These are phyloP conservation scores for Pyrochroa serraticornis DNA, from an alignment of 2,888 invertebrate genomes.

Conservation along the genomic window DNA sequence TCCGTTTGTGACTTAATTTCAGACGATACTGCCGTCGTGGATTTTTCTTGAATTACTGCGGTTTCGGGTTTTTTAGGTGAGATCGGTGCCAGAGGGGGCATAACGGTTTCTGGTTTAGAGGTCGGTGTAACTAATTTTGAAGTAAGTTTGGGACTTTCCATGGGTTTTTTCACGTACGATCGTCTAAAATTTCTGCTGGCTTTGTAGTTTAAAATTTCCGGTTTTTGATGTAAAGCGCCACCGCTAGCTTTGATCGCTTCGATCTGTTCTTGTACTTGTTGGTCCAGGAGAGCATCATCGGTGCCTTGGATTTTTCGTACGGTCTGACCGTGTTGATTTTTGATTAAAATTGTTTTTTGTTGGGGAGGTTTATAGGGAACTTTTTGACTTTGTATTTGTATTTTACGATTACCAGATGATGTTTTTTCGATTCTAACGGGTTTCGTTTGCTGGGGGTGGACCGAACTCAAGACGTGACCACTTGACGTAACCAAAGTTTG, in stretches of 20 bases:
- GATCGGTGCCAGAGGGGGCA: slow-evolving; percentile 48
- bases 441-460: slow-evolving; percentile 15
- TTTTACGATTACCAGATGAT: slow-evolving; percentile 10
- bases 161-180: slow-evolving; percentile 34
- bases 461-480: slow-evolving; percentile 17
- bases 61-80: slow-evolving; percentile 38
- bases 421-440: slow-evolving; percentile 12
- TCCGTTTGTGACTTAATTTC: slow-evolving; percentile 24
- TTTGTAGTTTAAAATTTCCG: slow-evolving; percentile 29
- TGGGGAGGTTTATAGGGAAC: slow-evolving; percentile 19
- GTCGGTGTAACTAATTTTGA: slow-evolving; percentile 11
- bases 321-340: slow-evolving; percentile 55
- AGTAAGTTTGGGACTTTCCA: slow-evolving; percentile 9
- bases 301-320: slow-evolving; percentile 51
- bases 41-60: slow-evolving; percentile 10
- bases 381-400: slow-evolving; percentile 25
- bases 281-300: slow-evolving; percentile 50
- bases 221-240: slow-evolving; percentile 29
- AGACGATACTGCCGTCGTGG: slow-evolving; percentile 14
- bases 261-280: slow-evolving; percentile 55
- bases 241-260: slow-evolving; percentile 55
- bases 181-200: slow-evolving; percentile 13
- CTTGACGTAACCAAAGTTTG: slow-evolving; percentile 17
- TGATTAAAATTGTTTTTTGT: slow-evolving; percentile 55
- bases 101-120: slow-evolving; percentile 24